Percentiles rank a stretch among this genome's conserved stretches.
Conservation (phyloP, 2,888 invertebrate species). For the Platycheirus albimanus region DNA sequence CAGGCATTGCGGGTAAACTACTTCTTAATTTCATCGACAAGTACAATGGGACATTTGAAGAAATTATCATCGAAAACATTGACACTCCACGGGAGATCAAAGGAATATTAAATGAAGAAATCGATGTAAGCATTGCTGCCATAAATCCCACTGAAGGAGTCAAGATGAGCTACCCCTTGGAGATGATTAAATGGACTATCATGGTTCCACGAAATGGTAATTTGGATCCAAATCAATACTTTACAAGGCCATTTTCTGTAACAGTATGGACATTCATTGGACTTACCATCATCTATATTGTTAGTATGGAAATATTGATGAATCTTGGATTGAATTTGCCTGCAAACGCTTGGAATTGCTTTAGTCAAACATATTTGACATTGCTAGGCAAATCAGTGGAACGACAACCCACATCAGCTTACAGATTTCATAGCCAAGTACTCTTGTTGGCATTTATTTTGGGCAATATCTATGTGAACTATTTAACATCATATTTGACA, state of each 20-base stretch:
- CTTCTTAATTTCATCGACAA: neutral
- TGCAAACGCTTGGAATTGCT: neutral
- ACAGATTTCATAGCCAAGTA: slow-evolving; percentile 3
- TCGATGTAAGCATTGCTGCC: neutral
- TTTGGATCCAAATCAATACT: slow-evolving; percentile 2
- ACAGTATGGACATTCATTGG: slow-evolving; percentile 5
- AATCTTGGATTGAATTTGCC: neutral
- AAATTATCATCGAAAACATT: neutral
- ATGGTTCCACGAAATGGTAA: slow-evolving; percentile 3
- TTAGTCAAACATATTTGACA: neutral
- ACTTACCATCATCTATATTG: neutral
- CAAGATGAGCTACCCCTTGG: neutral
- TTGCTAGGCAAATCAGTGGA: neutral
- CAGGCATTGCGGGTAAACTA: neutral
- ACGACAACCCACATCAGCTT: neutral
- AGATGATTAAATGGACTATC: neutral
- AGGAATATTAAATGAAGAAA: neutral
- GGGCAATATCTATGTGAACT: neutral
- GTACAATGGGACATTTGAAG: slow-evolving; percentile 1
- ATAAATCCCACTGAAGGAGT: neutral
- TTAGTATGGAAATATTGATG: neutral
- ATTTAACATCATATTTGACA: slow-evolving; percentile 10
- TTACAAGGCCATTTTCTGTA: neutral
- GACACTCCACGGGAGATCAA: neutral
- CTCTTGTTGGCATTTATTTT: neutral